These are phyloP conservation scores for Atlantisia rogersi DNA, from an alignment of 2,113 vertebrate genomes.

Conservation along the genomic window DNA sequence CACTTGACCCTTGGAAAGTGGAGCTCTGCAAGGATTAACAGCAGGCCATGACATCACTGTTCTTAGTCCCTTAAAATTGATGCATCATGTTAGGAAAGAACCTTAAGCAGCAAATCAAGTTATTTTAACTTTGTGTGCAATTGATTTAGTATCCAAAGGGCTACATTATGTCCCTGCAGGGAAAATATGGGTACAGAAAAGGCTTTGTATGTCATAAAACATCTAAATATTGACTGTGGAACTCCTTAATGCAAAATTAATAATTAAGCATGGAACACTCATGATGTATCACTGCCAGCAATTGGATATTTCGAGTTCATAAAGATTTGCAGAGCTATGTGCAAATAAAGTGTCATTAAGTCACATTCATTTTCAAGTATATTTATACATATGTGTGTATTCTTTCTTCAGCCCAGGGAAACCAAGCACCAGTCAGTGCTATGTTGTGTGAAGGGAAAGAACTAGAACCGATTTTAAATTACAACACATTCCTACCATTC, in stretches of 20 bases:
- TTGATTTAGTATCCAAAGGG: slow-evolving; percentile 45
- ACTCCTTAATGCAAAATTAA: slow-evolving; percentile 45
- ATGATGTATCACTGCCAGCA: not conserved
- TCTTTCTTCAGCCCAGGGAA: not conserved
- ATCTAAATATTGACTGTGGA: slow-evolving; percentile 40
- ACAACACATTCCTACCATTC: not conserved
- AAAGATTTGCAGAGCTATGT: not conserved
- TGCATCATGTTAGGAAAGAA: not conserved
- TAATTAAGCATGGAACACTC: slow-evolving; percentile 38
- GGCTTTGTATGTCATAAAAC: slow-evolving; percentile 14
- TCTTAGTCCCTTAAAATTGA: not conserved
- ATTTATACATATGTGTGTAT: not conserved
- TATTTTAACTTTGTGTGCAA: slow-evolving; percentile 34
- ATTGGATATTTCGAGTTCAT: not conserved
- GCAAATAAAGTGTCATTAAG: not conserved
- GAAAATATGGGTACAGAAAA: slow-evolving; percentile 45
- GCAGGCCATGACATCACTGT: not conserved
- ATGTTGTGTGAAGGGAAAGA: not conserved
- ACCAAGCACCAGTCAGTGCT: not conserved
- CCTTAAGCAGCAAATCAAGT: slow-evolving; percentile 40
- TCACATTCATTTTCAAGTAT: not conserved
- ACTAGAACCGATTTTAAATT: not conserved
- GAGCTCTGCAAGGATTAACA: not conserved
- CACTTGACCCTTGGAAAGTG: not conserved
- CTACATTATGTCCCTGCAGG: slow-evolving; percentile 7